A percentile compares a stretch with the other conserved stretches of the same genome.
phyloP scores from a whole-genome alignment of 1,140 invertebrate species.

The Trachymyrmex septentrionalis region DNA sequence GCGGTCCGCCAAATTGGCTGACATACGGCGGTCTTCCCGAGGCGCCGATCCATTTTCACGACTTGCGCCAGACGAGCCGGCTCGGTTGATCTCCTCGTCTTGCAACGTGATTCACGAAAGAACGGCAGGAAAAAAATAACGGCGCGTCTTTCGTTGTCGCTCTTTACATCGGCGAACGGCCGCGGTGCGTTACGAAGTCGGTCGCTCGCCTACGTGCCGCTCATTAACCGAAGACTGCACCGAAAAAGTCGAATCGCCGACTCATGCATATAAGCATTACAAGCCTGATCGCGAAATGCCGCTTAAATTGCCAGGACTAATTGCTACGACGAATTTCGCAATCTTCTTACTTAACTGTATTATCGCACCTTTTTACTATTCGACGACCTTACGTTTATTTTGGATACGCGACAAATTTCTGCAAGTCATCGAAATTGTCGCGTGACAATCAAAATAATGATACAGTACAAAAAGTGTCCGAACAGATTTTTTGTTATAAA shows the following conservation, averaged over 20 bases:
- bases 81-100: conserved; percentile 17
- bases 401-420: background rate
- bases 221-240: background rate
- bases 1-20: conserved; percentile 50
- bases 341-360: background rate
- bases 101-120: conserved; percentile 13
- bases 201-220: conserved; percentile 26
- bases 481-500: too few species aligned
- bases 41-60: conserved; percentile 54
- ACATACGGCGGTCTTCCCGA: conserved; percentile 26
- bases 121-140: conserved; percentile 3
- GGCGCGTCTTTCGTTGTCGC: background rate
- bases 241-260: conserved; percentile 49
- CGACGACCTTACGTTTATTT: background rate
- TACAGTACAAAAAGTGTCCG: too few species aligned
- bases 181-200: background rate
- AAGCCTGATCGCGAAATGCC: background rate
- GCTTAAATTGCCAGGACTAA: conserved; percentile 20
- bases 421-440: background rate
- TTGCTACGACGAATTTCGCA: conserved; percentile 24
- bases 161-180: background rate
- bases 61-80: conserved; percentile 9
- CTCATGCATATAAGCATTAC: conserved; percentile 11
- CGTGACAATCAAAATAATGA: background rate
- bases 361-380: background rate